Conservation (phyloP, 2,888 invertebrate genomes). For the Caenorhabditis drosophilae region DNA sequence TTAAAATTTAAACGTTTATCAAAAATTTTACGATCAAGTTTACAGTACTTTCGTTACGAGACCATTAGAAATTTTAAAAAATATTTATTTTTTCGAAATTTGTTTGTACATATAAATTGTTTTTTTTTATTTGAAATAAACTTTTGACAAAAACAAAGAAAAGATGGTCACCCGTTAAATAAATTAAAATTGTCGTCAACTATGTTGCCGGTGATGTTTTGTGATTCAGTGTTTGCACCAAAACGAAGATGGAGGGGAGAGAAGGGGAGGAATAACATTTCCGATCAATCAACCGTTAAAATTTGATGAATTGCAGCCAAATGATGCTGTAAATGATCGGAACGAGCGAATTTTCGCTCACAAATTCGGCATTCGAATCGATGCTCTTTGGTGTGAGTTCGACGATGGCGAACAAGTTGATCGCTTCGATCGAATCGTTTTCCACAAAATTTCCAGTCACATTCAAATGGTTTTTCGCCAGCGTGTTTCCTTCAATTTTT, state of each 20-base stretch:
- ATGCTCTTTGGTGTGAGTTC: slow-evolving; percentile 40
- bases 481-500: slow-evolving; percentile 31
- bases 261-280: too few species aligned
- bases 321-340: slow-evolving; percentile 48
- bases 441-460: slow-evolving; percentile 31
- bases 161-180: too few species aligned
- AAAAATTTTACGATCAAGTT: too few species aligned
- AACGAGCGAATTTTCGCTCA: slow-evolving; percentile 34
- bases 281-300: slow-evolving; percentile 28
- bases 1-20: background rate
- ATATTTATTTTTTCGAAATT: too few species aligned
- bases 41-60: too few species aligned
- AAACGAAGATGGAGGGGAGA: too few species aligned
- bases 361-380: slow-evolving; percentile 27
- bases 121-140: too few species aligned
- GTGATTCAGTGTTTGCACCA: too few species aligned
- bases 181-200: too few species aligned
- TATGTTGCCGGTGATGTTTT: too few species aligned
- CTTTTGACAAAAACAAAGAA: too few species aligned
- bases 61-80: background rate
- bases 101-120: background rate
- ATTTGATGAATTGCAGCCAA: slow-evolving; percentile 24
- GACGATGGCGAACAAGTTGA: slow-evolving; percentile 39
- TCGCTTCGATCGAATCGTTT: slow-evolving; percentile 43
- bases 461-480: slow-evolving; percentile 37